These are phyloP conservation scores for Spisula solida DNA, from an alignment of 2,888 invertebrate species.

Conservation along the genomic window DNA sequence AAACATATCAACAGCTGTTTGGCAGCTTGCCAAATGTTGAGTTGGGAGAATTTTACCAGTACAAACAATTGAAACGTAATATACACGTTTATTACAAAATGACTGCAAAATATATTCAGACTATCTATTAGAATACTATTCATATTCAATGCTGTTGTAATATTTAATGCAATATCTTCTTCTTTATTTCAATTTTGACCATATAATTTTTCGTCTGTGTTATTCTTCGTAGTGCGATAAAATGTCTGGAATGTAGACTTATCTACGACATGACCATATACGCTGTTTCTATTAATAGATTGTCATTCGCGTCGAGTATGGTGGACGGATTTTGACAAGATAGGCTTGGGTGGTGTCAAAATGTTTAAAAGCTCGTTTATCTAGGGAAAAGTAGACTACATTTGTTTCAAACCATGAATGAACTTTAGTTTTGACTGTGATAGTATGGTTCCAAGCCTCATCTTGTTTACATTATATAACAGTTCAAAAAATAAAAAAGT, in stretches of 20 bases:
- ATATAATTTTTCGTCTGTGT: slow-evolving; percentile 43
- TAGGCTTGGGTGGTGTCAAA: background rate
- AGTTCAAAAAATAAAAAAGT: too few relatives aligned
- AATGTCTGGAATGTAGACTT: slow-evolving; percentile 85
- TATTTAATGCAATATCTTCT: background rate
- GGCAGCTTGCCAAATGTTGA: slow-evolving; percentile 75
- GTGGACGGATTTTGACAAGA: slow-evolving; percentile 24
- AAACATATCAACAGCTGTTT: slow-evolving; percentile 85
- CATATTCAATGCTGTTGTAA: background rate
- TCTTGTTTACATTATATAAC: too few relatives aligned
- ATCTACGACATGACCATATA: slow-evolving; percentile 84
- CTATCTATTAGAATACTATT: background rate
- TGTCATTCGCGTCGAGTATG: slow-evolving; percentile 72
- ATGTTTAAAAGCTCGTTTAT: background rate
- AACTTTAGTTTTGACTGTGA: background rate
- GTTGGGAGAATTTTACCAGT: slow-evolving; percentile 80
- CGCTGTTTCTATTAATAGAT: slow-evolving; percentile 78
- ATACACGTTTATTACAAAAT: background rate
- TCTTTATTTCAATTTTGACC: background rate
- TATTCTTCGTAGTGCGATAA: slow-evolving; percentile 69
- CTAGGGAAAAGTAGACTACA: background rate
- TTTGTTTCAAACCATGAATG: background rate
- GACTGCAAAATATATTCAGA: slow-evolving; percentile 18
- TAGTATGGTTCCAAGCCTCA: too few relatives aligned
- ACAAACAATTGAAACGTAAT: slow-evolving; percentile 5